Evolutionary conservation across 2,888 invertebrate species (phyloP).

Genomic region (Anoplius nigerrimus): DNA sequence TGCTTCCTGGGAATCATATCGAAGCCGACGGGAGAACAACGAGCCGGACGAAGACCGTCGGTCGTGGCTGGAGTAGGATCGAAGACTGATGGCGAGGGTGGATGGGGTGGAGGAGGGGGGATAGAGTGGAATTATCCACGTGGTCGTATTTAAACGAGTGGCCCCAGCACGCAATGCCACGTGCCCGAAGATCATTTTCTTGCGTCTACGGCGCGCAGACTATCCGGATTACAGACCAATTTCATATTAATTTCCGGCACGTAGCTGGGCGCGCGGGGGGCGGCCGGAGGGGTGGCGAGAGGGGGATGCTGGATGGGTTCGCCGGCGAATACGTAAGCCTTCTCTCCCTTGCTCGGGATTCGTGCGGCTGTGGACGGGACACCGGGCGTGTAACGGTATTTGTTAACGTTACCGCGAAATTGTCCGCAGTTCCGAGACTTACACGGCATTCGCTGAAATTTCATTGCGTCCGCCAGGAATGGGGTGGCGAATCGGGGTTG

Average conservation of each 20-base stretch:
- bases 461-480: slow-evolving; percentile 32
- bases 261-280: slow-evolving; percentile 24
- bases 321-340: slow-evolving; percentile 32
- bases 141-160: slow-evolving; percentile 57
- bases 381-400: slow-evolving; percentile 39
- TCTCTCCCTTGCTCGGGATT: slow-evolving; percentile 14
- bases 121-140: slow-evolving; percentile 44
- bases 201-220: slow-evolving; percentile 54
- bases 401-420: slow-evolving; percentile 58
- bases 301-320: neutral
- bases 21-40: slow-evolving; percentile 23
- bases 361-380: slow-evolving; percentile 15
- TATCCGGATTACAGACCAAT: slow-evolving; percentile 59
- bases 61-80: neutral
- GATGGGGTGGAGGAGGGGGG: neutral
- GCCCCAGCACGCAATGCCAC: slow-evolving; percentile 55
- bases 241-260: slow-evolving; percentile 60
- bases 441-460: slow-evolving; percentile 45
- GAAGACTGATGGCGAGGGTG: slow-evolving; percentile 1
- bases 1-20: neutral
- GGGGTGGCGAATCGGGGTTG: neutral
- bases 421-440: slow-evolving; percentile 47
- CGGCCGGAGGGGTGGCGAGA: neutral
- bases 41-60: neutral
- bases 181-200: slow-evolving; percentile 57